Conservation (phyloP, 1,140 invertebrate species). For the Ceratosolen solmsi region DNA sequence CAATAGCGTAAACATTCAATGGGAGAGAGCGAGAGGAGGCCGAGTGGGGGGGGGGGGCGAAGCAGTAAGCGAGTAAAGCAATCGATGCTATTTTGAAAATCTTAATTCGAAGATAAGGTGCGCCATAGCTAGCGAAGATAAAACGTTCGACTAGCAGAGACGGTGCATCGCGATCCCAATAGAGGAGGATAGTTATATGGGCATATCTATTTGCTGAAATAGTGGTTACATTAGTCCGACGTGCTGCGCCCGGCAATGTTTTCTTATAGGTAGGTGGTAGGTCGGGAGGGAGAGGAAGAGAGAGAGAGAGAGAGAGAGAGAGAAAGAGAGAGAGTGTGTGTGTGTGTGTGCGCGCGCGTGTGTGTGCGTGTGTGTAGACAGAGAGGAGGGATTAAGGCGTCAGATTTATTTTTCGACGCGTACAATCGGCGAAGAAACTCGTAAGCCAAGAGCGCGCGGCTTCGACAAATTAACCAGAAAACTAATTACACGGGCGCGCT, state of each 20-base stretch:
- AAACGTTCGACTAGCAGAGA: conserved; percentile 16
- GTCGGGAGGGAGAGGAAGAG: not conserved
- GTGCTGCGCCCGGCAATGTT: not conserved
- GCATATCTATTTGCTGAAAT: conserved; percentile 39
- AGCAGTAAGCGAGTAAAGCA: conserved; percentile 33
- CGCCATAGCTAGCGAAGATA: conserved; percentile 2
- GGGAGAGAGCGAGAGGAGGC: no score
- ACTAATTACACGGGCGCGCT: conserved; percentile 32
- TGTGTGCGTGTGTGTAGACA: no score
- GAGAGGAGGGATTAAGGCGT: not conserved
- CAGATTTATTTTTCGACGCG: conserved; percentile 19
- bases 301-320: not conserved
- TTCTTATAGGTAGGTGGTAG: not conserved
- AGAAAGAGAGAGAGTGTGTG: not conserved
- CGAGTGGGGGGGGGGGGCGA: no score
- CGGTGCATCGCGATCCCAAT: not conserved
- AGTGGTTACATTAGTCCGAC: conserved; percentile 42
- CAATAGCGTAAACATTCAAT: not conserved
- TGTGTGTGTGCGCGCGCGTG: no score
- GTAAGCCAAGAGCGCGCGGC: not conserved
- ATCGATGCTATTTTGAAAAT: conserved; percentile 29
- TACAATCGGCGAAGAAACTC: not conserved
- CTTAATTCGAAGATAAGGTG: conserved; percentile 15
- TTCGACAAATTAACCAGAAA: conserved; percentile 41
- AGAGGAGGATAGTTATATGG: conserved; percentile 30